A percentile compares a stretch with the other conserved stretches of the same genome.
These are phyloP conservation scores for Actinemys pallida DNA, from an alignment of 2,113 vertebrate genomes.

Conservation along the genomic window DNA sequence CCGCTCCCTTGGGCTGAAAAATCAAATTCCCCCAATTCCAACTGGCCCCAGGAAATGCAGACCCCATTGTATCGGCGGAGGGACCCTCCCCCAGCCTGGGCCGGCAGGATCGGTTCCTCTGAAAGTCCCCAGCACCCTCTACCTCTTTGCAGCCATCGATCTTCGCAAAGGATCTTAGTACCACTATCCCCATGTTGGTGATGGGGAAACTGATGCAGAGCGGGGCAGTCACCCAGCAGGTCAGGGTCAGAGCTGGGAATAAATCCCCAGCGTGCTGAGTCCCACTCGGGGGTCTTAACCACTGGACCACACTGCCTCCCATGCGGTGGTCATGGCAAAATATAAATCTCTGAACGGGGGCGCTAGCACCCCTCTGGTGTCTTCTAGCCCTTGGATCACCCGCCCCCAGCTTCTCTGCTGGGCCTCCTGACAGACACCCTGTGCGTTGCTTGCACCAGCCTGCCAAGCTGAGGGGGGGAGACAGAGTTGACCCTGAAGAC, in stretches of 20 bases:
- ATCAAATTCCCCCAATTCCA: neutral
- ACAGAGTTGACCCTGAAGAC: neutral
- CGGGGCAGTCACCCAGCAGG: neutral
- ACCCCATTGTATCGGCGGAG: too few species aligned
- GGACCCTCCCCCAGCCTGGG: neutral
- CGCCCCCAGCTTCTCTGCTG: too few species aligned
- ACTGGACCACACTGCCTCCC: neutral
- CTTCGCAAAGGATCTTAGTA: too few species aligned
- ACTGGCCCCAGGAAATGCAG: neutral
- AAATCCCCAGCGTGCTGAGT: neutral
- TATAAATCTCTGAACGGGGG: neutral
- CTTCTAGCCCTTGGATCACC: neutral
- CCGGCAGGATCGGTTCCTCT: neutral
- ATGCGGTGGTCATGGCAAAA: neutral
- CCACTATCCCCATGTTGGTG: neutral
- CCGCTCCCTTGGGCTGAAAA: slow-evolving; percentile 69
- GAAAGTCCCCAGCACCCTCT: too few species aligned
- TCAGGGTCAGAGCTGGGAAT: neutral
- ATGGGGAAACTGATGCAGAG: neutral
- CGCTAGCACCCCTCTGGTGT: too few species aligned
- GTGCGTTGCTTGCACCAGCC: neutral
- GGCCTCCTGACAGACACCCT: too few species aligned
- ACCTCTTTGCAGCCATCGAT: too few species aligned
- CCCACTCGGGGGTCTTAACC: neutral
- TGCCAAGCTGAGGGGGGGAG: neutral